Conservation (phyloP, 2,797 vertebrate species). For the Spinibarbus caldwelli region DNA sequence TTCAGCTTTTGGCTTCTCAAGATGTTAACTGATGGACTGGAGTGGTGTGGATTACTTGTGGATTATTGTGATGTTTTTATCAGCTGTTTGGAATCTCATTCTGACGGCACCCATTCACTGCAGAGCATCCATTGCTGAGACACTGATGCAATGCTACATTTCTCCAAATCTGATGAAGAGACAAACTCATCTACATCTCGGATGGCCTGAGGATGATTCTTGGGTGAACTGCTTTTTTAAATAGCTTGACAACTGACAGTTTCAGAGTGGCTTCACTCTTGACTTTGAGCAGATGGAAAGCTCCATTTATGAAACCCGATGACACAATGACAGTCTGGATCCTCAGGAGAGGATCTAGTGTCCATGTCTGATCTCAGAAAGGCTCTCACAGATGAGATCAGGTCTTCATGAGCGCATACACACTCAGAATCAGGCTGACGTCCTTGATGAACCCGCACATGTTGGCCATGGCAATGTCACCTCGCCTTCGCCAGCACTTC, state of each 20-base stretch:
- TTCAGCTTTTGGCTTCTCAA: no score
- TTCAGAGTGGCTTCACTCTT: not conserved
- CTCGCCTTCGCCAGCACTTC: slow-evolving; percentile 47
- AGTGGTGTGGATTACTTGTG: no score
- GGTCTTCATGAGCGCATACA: not conserved
- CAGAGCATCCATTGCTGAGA: not conserved
- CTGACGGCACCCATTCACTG: not conserved
- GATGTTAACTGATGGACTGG: no score
- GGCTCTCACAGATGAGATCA: not conserved
- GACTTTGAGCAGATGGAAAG: not conserved
- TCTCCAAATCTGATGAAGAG: not conserved
- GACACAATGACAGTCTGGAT: not conserved
- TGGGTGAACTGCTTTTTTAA: not conserved
- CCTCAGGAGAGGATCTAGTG: slow-evolving; percentile 27
- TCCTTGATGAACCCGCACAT: not conserved
- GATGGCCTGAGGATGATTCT: not conserved
- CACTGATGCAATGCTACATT: not conserved
- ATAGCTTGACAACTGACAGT: not conserved
- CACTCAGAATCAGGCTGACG: not conserved
- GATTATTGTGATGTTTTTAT: not conserved
- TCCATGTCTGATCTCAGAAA: not conserved
- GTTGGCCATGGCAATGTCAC: slow-evolving; percentile 60
- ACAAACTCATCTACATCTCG: not conserved
- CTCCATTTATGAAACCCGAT: slow-evolving; percentile 10
- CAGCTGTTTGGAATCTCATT: not conserved